Evolutionary conservation across 2,888 invertebrate genomes (phyloP), one percentile per base, ranked within the genome.

Genomic region (Danaus chrysippus): DNA sequence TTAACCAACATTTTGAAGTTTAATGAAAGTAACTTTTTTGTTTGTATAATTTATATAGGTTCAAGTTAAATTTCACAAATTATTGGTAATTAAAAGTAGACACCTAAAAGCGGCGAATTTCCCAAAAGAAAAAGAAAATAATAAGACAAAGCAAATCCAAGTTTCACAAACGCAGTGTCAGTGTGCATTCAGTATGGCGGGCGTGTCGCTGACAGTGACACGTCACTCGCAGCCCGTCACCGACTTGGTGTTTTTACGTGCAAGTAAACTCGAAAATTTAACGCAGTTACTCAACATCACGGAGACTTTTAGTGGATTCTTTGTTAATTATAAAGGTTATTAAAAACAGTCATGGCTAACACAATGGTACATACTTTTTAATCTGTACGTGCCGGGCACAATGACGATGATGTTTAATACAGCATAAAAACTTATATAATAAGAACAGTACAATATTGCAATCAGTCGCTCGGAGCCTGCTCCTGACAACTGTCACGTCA

Each of bases 401-500:
- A n/a, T 46, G n/a, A 46, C 13, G 10, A 46, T 46, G 46, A 46
- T 15, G 49, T 49, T 49, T 49, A 49, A 49, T 49, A 49, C 49
- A 10, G 17, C 49, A 49, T 49, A 49, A 49, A 49, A 49, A 49
- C 49, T 49, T 49, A 49, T 49, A 49, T 49, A 49, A 49, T 49
- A 49, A 49, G 49, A 49, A 49, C 49, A 49, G 49, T 49, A 49
- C 49, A 49, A 49, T 49, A 49, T 49, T 49, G 49, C 49, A 49
- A 49, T 49, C 58, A 61, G 54, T 61, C 46, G 57, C 63, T 60
- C 54, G 60, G 62, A 55, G 63, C 63, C 59, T 70, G 70, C 46
- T 52, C 61, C 55, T 63, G 70, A 68, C 70, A 66, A 64, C 56
- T 68, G 70, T 67, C 68, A 70, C 59, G 59, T 68, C 70, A 67